Conservation (phyloP, 2,113 vertebrate genomes). For the Eulemur macaco region DNA sequence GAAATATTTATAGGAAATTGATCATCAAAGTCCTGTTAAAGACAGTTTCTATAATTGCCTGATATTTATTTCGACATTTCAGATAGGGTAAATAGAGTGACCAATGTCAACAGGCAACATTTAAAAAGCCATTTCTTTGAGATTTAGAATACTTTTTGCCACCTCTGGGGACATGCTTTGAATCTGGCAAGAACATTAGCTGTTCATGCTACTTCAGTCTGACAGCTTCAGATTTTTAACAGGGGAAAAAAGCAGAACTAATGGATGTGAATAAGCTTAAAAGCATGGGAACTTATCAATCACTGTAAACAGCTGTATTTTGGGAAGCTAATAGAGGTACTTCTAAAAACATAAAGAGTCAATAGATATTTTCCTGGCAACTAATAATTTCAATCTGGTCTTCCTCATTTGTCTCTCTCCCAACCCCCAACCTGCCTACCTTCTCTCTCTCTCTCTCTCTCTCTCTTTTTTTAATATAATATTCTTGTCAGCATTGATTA, state of each 20-base stretch:
- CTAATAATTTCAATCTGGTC: constrained; percentile 69
- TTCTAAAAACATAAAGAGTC: constrained; percentile 73
- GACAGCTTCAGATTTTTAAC: constrained; percentile 86
- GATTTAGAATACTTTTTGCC: constrained; percentile 71
- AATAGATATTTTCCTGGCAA: constrained; percentile 72
- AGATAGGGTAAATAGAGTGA: constrained; percentile 59
- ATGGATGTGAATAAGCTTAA: constrained; percentile 85
- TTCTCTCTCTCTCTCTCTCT: neutral
- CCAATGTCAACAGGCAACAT: constrained; percentile 75
- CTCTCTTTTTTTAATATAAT: neutral
- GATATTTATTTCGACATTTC: constrained; percentile 56
- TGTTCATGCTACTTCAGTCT: constrained; percentile 78
- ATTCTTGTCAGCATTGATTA: constrained; percentile 65
- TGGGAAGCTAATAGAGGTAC: constrained; percentile 74
- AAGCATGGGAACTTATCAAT: constrained; percentile 85
- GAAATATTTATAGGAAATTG: constrained; percentile 38
- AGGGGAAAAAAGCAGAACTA: constrained; percentile 82
- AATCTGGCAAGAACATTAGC: constrained; percentile 82
- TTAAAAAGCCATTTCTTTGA: constrained; percentile 77
- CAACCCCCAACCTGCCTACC: neutral
- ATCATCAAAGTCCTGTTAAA: constrained; percentile 39
- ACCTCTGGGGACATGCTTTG: constrained; percentile 79
- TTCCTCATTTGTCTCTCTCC: constrained; percentile 29
- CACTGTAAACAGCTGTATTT: constrained; percentile 79
- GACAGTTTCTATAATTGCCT: constrained; percentile 39